These are phyloP conservation scores for Cyphomyrus discorhynchus DNA, from an alignment of 2,113 vertebrate genomes.

Conservation along the genomic window DNA sequence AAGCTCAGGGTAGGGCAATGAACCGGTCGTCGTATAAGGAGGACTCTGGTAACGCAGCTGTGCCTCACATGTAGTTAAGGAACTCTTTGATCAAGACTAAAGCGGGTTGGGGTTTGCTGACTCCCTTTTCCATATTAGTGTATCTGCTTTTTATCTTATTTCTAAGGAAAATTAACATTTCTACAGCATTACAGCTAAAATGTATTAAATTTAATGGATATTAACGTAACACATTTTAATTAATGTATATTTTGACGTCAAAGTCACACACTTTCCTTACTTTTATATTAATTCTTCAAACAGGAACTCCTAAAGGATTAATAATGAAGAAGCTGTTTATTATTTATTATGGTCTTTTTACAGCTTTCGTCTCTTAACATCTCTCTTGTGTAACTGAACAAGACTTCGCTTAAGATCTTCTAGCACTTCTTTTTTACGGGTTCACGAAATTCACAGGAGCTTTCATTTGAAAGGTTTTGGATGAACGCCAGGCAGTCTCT, in stretches of 20 bases:
- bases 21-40: neutral
- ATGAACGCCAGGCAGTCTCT: constrained; percentile 61
- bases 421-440: constrained; percentile 41
- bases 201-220: neutral
- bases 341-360: constrained; percentile 16
- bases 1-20: constrained; percentile 78
- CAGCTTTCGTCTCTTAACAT: constrained; percentile 11
- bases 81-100: neutral
- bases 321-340: neutral
- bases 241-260: neutral
- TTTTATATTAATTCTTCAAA: neutral
- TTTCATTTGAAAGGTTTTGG: constrained; percentile 63
- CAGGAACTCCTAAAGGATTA: constrained; percentile 2
- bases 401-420: constrained; percentile 28
- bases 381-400: constrained; percentile 15
- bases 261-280: neutral
- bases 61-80: neutral
- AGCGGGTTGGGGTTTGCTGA: neutral
- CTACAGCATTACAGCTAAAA: neutral
- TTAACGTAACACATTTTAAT: neutral
- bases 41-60: neutral
- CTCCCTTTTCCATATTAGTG: neutral
- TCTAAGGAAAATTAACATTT: neutral
- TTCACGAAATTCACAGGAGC: constrained; percentile 56
- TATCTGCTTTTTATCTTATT: neutral